Conservation (phyloP, 2,888 invertebrate genomes). For the Arctia plantaginis region DNA sequence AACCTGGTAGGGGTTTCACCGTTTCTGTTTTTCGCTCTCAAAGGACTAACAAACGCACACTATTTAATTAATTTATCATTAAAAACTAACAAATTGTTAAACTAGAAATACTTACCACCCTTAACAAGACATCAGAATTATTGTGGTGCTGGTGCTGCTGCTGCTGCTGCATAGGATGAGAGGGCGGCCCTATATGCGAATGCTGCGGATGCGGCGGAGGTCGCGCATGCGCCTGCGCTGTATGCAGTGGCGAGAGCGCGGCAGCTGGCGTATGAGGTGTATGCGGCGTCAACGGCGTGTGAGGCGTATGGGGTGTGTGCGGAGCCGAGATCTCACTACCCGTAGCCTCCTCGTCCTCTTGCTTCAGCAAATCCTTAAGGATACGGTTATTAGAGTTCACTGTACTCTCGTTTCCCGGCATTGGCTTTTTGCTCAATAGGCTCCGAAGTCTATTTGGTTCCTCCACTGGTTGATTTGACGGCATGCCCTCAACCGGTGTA, state of each 20-base stretch:
- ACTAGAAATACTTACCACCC: slow-evolving; percentile 69
- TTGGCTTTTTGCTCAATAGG: slow-evolving; percentile 86
- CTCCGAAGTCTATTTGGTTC: slow-evolving; percentile 87
- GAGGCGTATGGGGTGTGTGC: slow-evolving; percentile 77
- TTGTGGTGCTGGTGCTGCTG: slow-evolving; percentile 62
- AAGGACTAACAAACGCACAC: neutral
- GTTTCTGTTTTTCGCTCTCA: neutral
- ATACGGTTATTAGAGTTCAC: slow-evolving; percentile 75
- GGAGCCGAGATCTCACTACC: slow-evolving; percentile 79
- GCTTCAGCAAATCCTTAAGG: slow-evolving; percentile 77
- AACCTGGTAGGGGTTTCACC: neutral
- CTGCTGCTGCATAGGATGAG: slow-evolving; percentile 48
- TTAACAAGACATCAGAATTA: slow-evolving; percentile 87
- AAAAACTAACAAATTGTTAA: neutral
- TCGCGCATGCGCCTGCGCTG: slow-evolving; percentile 53
- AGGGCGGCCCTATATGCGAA: slow-evolving; percentile 37
- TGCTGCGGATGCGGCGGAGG: slow-evolving; percentile 56
- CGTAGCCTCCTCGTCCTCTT: slow-evolving; percentile 80
- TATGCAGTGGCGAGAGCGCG: slow-evolving; percentile 62
- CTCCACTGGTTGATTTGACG: slow-evolving; percentile 65
- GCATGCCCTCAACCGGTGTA: slow-evolving; percentile 64
- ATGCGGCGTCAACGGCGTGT: slow-evolving; percentile 68
- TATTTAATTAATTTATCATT: no score
- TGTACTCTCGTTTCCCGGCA: slow-evolving; percentile 68
- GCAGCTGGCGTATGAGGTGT: slow-evolving; percentile 68